These are phyloP conservation scores for Chloropsis hardwickii DNA, from an alignment of 2,113 vertebrate species.

Conservation along the genomic window DNA sequence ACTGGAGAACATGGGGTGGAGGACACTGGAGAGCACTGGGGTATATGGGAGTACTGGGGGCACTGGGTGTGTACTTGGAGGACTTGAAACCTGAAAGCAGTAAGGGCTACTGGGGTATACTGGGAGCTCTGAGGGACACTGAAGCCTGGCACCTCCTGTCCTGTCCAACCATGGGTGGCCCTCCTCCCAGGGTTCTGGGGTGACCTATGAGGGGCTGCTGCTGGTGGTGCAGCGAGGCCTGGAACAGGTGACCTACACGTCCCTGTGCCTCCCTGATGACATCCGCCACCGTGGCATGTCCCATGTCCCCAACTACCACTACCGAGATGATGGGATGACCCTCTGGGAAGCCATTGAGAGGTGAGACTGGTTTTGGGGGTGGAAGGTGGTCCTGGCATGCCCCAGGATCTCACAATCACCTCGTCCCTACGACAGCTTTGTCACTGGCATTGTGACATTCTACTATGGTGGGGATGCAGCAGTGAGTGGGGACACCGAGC, in stretches of 20 bases:
- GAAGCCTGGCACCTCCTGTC: not conserved
- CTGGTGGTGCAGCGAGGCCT: not conserved
- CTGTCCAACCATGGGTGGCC: not conserved
- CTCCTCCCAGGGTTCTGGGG: not conserved
- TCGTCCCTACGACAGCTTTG: not conserved
- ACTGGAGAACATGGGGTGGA: not conserved
- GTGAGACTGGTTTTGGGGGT: not conserved
- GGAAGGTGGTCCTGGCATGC: not conserved
- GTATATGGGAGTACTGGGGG: not conserved
- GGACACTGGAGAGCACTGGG: not conserved
- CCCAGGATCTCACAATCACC: not conserved
- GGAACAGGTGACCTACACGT: not conserved
- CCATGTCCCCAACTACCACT: not conserved
- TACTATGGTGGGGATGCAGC: not conserved
- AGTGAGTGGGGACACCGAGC: not conserved
- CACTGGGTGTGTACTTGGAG: not conserved
- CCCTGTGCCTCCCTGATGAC: not conserved
- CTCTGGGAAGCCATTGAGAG: not conserved
- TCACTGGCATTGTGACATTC: not conserved
- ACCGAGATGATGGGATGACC: not conserved
- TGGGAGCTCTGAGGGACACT: not conserved
- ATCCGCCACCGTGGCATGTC: not conserved
- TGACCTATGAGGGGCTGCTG: not conserved
- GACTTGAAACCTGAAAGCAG: not conserved
- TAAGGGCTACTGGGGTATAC: not conserved